Conservation (phyloP, 1,140 invertebrate species). For the Camponotus floridanus region DNA sequence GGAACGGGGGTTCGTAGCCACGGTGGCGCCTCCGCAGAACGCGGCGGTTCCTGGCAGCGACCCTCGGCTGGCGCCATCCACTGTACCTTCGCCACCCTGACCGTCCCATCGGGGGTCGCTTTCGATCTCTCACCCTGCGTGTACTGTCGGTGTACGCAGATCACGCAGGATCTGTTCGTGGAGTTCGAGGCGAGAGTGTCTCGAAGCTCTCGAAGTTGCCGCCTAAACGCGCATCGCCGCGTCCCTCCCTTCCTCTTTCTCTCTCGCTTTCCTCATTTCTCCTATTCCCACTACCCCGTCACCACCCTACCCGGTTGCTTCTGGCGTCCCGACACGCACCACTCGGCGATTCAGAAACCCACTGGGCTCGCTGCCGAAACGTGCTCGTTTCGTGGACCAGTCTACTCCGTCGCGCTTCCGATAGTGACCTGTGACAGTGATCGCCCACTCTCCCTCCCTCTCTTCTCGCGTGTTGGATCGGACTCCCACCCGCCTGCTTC, state of each 20-base stretch:
- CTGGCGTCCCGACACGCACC: constrained; percentile 69
- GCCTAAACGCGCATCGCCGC: constrained; percentile 51
- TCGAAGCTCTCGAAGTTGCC: constrained; percentile 52
- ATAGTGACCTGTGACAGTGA: constrained; percentile 62
- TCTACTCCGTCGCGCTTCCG: constrained; percentile 50
- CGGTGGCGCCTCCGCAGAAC: constrained; percentile 78
- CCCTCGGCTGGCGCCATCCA: constrained; percentile 58
- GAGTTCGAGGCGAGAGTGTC: constrained; percentile 17
- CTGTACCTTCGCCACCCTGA: constrained; percentile 68
- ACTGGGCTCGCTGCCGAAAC: constrained; percentile 71
- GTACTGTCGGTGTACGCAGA: constrained; percentile 43
- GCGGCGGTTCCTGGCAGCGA: constrained; percentile 72
- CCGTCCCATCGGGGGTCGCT: constrained; percentile 58
- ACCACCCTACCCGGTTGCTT: constrained; percentile 47
- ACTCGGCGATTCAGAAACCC: constrained; percentile 70
- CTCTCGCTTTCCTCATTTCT: constrained; percentile 23
- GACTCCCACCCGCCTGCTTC: constrained; percentile 7
- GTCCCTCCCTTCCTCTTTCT: neutral
- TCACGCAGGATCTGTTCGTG: constrained; percentile 20
- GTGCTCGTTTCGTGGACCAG: constrained; percentile 66
- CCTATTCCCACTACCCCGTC: constrained; percentile 54
- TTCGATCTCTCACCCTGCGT: constrained; percentile 55
- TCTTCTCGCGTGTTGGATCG: neutral
- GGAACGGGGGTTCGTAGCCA: constrained; percentile 54
- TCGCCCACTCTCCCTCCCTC: constrained; percentile 26